Evolutionary conservation across 2,888 invertebrate species (phyloP), one percentile per base, ranked within the genome.

Genomic region (Salpingus planirostris): DNA sequence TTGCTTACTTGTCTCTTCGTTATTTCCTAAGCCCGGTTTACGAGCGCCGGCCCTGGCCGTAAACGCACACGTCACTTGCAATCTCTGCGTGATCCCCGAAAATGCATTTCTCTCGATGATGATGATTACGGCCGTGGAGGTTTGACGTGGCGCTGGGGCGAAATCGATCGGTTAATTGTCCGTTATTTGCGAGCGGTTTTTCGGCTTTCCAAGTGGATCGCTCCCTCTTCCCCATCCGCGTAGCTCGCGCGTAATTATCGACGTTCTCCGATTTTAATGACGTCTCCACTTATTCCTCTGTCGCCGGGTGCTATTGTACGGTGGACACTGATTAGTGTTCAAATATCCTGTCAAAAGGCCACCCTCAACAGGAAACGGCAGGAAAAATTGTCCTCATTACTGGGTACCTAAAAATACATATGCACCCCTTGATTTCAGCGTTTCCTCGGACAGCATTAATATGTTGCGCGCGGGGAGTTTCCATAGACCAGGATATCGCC

Each of bases 381-480:
- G 49, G 51, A 55, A 58, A 55, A 60, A 60, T 60, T 52, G 57
- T 54, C 40, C 60, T 60, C 59, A 60, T 60, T 59, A 57, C 50
- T 33, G 18, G 8, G 35, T 42, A 36, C 39, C 46, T 54, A 58
- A 57, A 59, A 59, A 62, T 60, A 59, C 57, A 60, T 60, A 62
- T 62, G 62, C 60, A 62, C 60, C 62, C 60, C 57, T 55, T 58
- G 52, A 60, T 60, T 59, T 53, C 56, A 55, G 56, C 57, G 57
- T 60, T 55, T 59, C 56, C 53, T 50, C 46, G 57, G 58, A 60
- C 60, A 59, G 55, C 52, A 55, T 57, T 59, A 61, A 62, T 61
- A 60, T 49, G 56, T 59, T 57, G 55, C 54, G 46, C 50, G 50
- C 48, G 42, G n/a, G n/a, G 46, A 40, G 39, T 47, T 57, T 57